Evolutionary conservation across 2,113 vertebrate genomes (phyloP).

Genomic region (Tangachromis dhanisi): DNA sequence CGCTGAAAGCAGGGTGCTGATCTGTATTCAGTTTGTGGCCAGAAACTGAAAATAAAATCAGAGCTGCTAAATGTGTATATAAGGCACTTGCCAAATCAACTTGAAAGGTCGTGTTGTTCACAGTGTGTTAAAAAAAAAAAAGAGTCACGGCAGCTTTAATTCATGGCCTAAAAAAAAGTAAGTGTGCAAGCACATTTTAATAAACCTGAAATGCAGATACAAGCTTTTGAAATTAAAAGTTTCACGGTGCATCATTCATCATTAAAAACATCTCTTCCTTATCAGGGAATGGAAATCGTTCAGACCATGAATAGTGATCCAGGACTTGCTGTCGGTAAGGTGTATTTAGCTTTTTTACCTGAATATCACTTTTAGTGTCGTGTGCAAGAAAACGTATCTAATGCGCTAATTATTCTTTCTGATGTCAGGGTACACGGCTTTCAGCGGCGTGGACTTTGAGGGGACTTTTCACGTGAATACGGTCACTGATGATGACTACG

Average conservation of each 20-base stretch:
- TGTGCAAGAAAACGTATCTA: not conserved
- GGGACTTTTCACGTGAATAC: constrained; percentile 98
- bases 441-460: constrained; percentile 97
- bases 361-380: not conserved
- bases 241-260: not conserved
- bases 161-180: not conserved
- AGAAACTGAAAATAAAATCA: not conserved
- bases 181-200: not conserved
- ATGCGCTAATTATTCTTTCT: not conserved
- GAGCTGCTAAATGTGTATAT: not conserved
- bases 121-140: not conserved
- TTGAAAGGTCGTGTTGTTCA: not conserved
- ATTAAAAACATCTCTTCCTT: not conserved
- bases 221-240: not conserved
- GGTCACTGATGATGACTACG: constrained; percentile 93
- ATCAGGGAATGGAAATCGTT: constrained; percentile 98
- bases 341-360: not conserved
- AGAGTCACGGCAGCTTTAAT: not conserved
- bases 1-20: not conserved
- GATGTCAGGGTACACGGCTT: constrained; percentile 90
- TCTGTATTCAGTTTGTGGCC: not conserved
- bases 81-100: not conserved
- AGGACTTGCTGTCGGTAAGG: constrained; percentile 93
- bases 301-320: constrained; percentile 99
- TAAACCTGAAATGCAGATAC: not conserved